Evolutionary conservation across 2,113 vertebrate genomes (phyloP).

Genomic region (Burhinus bistriatus): DNA sequence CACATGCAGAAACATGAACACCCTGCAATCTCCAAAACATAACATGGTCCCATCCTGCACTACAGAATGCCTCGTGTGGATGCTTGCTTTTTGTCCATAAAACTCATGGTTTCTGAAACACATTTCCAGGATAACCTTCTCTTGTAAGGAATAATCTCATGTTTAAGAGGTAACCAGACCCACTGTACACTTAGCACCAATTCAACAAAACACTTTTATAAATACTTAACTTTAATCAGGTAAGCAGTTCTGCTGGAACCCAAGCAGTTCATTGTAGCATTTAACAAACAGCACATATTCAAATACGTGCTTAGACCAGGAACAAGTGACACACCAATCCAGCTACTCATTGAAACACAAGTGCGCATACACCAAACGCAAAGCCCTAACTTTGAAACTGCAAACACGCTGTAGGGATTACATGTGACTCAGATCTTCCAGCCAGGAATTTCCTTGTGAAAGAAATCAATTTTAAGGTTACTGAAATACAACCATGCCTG

Average conservation of each 20-base stretch:
- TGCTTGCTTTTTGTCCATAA: not conserved
- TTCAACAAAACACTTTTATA: not conserved
- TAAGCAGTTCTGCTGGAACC: not conserved
- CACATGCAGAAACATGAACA: not conserved
- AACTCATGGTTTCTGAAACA: not conserved
- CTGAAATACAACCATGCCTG: not conserved
- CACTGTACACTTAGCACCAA: not conserved
- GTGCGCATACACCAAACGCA: not conserved
- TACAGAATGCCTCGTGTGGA: not conserved
- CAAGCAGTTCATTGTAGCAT: not conserved
- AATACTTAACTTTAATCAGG: not conserved
- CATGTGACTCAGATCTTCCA: not conserved
- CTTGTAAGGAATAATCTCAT: not conserved
- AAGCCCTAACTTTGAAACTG: not conserved
- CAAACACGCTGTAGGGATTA: not conserved
- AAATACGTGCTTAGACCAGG: not conserved
- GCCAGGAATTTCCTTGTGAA: not conserved
- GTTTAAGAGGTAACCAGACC: not conserved
- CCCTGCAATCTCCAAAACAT: not conserved
- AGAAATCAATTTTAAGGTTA: not conserved
- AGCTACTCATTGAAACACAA: accelerated
- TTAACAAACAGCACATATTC: not conserved
- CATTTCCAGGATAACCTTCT: not conserved
- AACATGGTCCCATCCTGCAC: not conserved
- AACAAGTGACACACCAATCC: not conserved